Base-by-base conservation (phyloP, 2,888 invertebrate species). In the Agriopis leucophaearia region DNA sequence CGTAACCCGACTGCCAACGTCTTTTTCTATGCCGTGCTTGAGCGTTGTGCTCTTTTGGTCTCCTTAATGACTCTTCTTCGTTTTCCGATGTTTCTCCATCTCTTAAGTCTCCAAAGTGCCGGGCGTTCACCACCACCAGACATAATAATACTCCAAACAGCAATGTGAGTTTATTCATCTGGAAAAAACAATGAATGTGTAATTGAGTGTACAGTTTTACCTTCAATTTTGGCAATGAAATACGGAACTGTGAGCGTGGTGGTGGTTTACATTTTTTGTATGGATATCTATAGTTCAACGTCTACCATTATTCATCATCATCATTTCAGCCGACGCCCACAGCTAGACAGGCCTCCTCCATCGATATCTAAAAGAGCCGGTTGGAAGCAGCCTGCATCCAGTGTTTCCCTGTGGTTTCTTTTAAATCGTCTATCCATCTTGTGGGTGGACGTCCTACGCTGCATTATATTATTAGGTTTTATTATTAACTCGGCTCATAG, bases 81-180 rank as follows among this genome's bases (percentile, higher is more conserved):
- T 75, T 69, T 60, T 69, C 73, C 36, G 72, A 62, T 3, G 71
- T 51, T 47, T 83, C 81, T 0, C 80, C 73, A 5, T 82, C 82
- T n/a, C 71, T 77, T 56, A 74, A 74, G 9, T 85, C 83, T 13
- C 75, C 77, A 13, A 80, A 80, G 51, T 86, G 83, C 57, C 88
- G 81, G 15, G 83, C 83, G 65, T 81, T 81, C 35, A 84, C 87
- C 7, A 74, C 74, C 38, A 79, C 76, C 27, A 87, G 45, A 74
- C 80, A 87, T 51, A 87, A 68, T 52, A 87, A 66, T 15, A 85
- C 55, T 45, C 81, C 82, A 51, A 88, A 67, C 36, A 88, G 64
- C 60, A 86, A 27, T 57, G 76, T 66, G 15, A 85, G 71, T 61
- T 76, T 80, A 66, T 88, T 85, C 91, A 91, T 92, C 91, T 91